A percentile compares a stretch with the other conserved stretches of the same genome.
Evolutionary conservation across 2,113 vertebrate genomes (phyloP).

Genomic region (Parus major): DNA sequence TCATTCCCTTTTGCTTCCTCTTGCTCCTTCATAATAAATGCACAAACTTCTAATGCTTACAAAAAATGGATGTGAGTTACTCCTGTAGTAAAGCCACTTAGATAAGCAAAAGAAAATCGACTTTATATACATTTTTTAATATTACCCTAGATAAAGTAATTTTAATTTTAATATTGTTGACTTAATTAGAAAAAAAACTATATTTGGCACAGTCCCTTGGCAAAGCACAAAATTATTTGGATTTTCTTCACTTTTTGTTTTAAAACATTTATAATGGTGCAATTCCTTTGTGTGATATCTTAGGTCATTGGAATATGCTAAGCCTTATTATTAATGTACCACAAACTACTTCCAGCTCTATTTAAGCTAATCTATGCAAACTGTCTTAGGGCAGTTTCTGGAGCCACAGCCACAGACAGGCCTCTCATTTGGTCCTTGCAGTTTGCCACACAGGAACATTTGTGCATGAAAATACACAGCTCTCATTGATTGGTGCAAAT

Average conservation of each 20-base stretch:
- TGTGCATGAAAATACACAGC: not conserved
- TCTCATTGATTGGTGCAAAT: fast-evolving
- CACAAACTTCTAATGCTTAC: not conserved
- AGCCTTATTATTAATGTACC: not conserved
- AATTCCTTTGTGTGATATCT: not conserved
- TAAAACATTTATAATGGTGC: not conserved
- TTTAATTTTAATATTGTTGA: conserved; percentile 49
- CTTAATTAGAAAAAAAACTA: conserved; percentile 28
- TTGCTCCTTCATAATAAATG: not conserved
- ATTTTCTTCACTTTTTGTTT: not conserved
- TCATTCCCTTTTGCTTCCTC: not conserved
- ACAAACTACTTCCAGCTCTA: not conserved
- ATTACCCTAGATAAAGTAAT: not conserved
- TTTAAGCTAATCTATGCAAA: not conserved
- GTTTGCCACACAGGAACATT: not conserved
- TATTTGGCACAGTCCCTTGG: not conserved
- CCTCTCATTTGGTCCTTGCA: not conserved
- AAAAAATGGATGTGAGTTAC: conserved; percentile 3
- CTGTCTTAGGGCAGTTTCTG: not conserved
- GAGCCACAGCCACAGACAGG: not conserved
- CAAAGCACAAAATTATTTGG: not conserved
- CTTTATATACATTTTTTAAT: not conserved
- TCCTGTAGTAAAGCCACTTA: conserved; percentile 12
- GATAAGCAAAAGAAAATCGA: not conserved
- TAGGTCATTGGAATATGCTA: not conserved